Evolutionary conservation across 2,888 invertebrate genomes (phyloP).

Genomic region (Tiliacea aurago): DNA sequence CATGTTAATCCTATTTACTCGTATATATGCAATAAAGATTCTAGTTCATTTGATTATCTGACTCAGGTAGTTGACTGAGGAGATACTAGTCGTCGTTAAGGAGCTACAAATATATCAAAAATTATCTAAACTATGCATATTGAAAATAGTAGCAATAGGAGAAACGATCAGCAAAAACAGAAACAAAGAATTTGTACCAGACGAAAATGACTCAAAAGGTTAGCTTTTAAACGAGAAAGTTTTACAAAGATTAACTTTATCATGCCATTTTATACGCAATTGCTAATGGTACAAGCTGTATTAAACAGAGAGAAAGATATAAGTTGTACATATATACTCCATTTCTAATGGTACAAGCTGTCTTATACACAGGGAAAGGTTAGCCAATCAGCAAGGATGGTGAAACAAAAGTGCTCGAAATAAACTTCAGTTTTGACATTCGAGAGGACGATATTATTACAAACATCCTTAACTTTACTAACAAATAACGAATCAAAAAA

Average conservation of each 20-base stretch:
- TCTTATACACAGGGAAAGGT: neutral
- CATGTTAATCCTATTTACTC: slow-evolving; percentile 50
- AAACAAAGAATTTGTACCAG: neutral
- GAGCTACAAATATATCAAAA: neutral
- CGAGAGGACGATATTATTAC: too few species aligned
- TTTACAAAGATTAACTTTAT: neutral
- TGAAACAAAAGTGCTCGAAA: neutral
- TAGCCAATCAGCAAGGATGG: neutral
- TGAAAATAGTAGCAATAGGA: neutral
- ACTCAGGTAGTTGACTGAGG: neutral
- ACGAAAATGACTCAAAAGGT: neutral
- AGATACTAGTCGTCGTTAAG: neutral
- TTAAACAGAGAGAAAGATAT: neutral
- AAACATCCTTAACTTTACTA: neutral
- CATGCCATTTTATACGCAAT: neutral
- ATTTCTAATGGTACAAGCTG: too few species aligned
- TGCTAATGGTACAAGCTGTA: too few species aligned
- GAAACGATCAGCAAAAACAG: neutral
- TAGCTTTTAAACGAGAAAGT: neutral
- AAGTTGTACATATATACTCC: too few species aligned
- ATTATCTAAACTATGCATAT: neutral
- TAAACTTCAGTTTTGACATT: neutral
- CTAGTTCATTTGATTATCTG: slow-evolving; percentile 33
- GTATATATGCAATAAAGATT: slow-evolving; percentile 38
- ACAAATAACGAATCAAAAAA: neutral